phyloP scores from a whole-genome alignment of 2,113 vertebrate species.

The Catharus fuscescens region DNA sequence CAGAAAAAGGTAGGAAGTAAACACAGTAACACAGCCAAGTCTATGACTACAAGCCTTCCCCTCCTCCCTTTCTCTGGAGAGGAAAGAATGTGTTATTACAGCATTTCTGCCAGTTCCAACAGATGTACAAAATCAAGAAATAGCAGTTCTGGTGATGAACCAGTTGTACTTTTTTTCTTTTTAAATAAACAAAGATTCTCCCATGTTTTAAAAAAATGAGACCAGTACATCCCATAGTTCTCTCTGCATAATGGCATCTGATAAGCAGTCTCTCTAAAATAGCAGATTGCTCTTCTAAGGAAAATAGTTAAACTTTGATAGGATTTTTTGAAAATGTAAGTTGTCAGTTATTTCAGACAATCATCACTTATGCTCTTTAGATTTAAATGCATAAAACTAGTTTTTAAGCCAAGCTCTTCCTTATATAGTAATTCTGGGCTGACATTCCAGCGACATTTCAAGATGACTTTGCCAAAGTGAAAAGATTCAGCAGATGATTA shows the following conservation, averaged over 20 bases:
- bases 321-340: background rate
- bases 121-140: slow-evolving; percentile 52
- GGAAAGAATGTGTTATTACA: background rate
- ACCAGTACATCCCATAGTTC: background rate
- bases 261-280: background rate
- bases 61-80: slow-evolving; percentile 46
- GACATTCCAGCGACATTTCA: background rate
- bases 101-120: slow-evolving; percentile 39
- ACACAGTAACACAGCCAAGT: background rate
- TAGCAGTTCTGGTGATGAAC: slow-evolving; percentile 3
- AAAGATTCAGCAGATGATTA: slow-evolving; percentile 16
- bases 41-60: background rate
- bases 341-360: background rate
- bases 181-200: slow-evolving; percentile 39
- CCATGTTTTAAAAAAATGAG: background rate
- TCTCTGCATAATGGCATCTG: background rate
- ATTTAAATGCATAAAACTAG: background rate
- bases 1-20: slow-evolving; percentile 9
- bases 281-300: background rate
- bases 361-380: background rate
- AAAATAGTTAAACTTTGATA: background rate
- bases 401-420: background rate
- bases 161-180: background rate
- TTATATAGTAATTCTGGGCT: slow-evolving; percentile 5
- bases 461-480: background rate